phyloP scores from a whole-genome alignment of 1,140 invertebrate genomes.

The Drosophila ficusphila region DNA sequence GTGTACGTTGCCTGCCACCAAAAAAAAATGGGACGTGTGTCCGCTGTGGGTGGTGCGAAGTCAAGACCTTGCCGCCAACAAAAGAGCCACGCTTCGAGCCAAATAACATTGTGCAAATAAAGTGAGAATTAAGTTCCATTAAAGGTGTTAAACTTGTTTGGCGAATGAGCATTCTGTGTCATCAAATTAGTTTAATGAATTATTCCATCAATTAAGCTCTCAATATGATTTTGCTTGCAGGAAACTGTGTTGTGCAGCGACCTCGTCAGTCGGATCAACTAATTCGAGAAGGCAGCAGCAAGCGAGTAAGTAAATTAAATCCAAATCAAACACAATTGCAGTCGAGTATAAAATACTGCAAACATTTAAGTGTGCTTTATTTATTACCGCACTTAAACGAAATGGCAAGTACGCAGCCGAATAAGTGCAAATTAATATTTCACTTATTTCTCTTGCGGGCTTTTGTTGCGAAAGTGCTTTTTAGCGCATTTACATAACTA shows the following conservation, averaged over 20 bases:
- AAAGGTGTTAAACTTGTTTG: slow-evolving; percentile 34
- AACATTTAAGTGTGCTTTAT: background rate
- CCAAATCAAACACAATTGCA: background rate
- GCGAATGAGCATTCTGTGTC: too few relatives aligned
- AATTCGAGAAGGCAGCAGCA: slow-evolving; percentile 90
- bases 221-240: slow-evolving; percentile 82
- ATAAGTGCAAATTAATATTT: slow-evolving; percentile 30
- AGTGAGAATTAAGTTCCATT: slow-evolving; percentile 24
- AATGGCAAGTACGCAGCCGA: background rate
- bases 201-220: slow-evolving; percentile 10
- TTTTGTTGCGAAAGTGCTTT: slow-evolving; percentile 47
- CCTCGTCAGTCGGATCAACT: slow-evolving; percentile 90
- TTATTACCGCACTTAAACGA: background rate
- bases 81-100: slow-evolving; percentile 16
- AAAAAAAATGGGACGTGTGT: background rate
- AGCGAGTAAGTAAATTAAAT: slow-evolving; percentile 86
- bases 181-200: slow-evolving; percentile 8
- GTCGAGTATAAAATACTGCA: background rate
- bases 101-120: background rate
- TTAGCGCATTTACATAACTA: slow-evolving; percentile 60
- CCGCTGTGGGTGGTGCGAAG: background rate
- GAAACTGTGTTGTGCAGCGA: slow-evolving; percentile 92
- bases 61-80: background rate
- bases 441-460: slow-evolving; percentile 1
- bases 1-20: slow-evolving; percentile 24